These are phyloP conservation scores for Bombus impatiens DNA, from an alignment of 1,140 invertebrate genomes.

Conservation along the genomic window DNA sequence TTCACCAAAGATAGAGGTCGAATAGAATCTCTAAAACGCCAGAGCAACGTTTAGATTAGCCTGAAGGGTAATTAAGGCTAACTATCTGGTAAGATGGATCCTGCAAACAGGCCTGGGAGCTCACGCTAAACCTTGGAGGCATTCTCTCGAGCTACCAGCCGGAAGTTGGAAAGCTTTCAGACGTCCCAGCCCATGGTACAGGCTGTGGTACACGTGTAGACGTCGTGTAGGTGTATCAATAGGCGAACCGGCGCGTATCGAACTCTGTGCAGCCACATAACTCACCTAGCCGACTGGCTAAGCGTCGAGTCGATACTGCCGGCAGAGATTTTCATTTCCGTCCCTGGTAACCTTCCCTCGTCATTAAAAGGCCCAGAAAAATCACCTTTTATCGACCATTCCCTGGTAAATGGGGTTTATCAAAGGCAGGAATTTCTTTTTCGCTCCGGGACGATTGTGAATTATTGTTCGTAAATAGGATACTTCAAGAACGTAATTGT, in stretches of 20 bases:
- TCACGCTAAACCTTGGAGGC: neutral
- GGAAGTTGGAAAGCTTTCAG: conserved; percentile 23
- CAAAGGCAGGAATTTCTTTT: conserved; percentile 7
- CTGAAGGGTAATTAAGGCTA: neutral
- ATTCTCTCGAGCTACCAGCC: neutral
- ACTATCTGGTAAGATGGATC: neutral
- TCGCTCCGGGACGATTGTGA: neutral
- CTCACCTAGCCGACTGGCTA: conserved; percentile 8
- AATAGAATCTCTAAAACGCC: neutral
- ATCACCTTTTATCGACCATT: conserved; percentile 41
- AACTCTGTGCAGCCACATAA: conserved; percentile 1
- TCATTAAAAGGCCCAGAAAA: conserved; percentile 50
- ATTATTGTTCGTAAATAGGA: neutral
- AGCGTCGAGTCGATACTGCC: conserved; percentile 34
- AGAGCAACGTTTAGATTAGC: neutral
- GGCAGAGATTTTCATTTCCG: conserved; percentile 58
- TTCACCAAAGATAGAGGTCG: neutral
- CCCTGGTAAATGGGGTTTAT: conserved; percentile 42
- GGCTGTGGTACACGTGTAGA: conserved; percentile 13
- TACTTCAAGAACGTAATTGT: neutral
- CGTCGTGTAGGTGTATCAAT: conserved; percentile 24
- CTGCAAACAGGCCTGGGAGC: neutral
- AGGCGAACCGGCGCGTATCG: conserved; percentile 8
- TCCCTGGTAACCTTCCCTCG: conserved; percentile 28
- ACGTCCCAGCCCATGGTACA: neutral